Evolutionary conservation across 2,888 invertebrate species (phyloP).

Genomic region (Acronicta psi): DNA sequence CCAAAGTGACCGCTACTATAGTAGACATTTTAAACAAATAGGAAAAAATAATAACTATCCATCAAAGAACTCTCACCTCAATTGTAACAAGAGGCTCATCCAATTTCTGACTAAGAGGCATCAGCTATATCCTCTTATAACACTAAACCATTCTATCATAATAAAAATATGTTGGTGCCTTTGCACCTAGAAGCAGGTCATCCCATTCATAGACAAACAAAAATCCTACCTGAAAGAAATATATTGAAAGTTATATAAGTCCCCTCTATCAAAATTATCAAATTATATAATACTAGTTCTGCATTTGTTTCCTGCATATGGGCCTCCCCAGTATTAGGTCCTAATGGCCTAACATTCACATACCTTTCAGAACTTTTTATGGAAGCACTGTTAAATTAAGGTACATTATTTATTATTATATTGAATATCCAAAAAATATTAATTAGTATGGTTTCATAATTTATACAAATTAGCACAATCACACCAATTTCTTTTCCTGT

Average conservation of each 20-base stretch:
- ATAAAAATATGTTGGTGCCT: constrained; percentile 81
- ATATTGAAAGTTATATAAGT: constrained; percentile 46
- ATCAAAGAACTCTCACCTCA: constrained; percentile 82
- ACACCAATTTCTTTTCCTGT: background rate
- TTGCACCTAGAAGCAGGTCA: constrained; percentile 81
- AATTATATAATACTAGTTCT: constrained; percentile 3
- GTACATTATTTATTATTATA: too few relatives aligned
- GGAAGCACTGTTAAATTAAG: too few relatives aligned
- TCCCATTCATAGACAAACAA: constrained; percentile 75
- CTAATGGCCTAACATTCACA: too few relatives aligned
- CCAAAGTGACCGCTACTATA: constrained; percentile 81
- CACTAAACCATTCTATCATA: constrained; percentile 87
- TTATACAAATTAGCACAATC: background rate
- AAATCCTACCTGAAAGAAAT: constrained; percentile 79
- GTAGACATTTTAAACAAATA: constrained; percentile 51
- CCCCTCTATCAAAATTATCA: constrained; percentile 16
- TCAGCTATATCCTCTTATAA: constrained; percentile 87
- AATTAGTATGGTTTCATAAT: too few relatives aligned
- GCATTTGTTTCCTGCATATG: background rate
- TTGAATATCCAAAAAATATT: too few relatives aligned
- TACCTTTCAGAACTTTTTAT: too few relatives aligned
- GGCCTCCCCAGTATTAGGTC: background rate
- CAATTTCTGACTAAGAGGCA: constrained; percentile 89
- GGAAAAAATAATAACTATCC: constrained; percentile 32
- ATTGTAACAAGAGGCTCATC: constrained; percentile 88